A percentile compares a stretch with the other conserved stretches of the same genome.
These are phyloP conservation scores for Oceanodroma leucorhoa DNA, from an alignment of 2,797 vertebrate species.

Conservation along the genomic window DNA sequence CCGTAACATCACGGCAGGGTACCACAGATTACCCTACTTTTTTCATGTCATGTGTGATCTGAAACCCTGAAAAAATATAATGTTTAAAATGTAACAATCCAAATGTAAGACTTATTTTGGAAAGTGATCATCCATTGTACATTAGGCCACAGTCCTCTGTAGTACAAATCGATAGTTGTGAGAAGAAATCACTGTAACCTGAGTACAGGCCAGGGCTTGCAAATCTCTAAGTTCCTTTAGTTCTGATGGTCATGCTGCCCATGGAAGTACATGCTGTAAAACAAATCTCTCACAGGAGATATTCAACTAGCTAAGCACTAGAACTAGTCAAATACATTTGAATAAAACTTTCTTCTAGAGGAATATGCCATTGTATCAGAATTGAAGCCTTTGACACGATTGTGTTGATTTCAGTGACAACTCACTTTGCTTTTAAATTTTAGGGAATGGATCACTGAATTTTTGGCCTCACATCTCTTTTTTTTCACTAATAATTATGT, in stretches of 20 bases:
- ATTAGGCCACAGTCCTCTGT: neutral
- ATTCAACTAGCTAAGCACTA: neutral
- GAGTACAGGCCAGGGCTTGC: neutral
- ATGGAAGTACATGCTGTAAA: neutral
- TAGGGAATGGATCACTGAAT: neutral
- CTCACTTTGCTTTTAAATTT: neutral
- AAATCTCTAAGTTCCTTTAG: neutral
- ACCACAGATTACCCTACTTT: neutral
- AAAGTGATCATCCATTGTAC: neutral
- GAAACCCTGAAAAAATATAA: neutral
- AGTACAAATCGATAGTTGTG: neutral
- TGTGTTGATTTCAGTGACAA: neutral
- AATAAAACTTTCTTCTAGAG: neutral
- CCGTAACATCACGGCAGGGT: neutral
- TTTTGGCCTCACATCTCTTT: neutral
- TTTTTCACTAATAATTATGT: neutral
- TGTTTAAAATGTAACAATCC: neutral
- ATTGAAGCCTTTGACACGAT: neutral
- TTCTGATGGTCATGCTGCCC: neutral
- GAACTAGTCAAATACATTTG: neutral
- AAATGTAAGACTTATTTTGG: neutral
- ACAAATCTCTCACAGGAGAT: fast-evolving
- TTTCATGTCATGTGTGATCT: neutral
- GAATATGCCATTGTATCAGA: neutral
- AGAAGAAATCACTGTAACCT: neutral